Base-by-base conservation (phyloP, 1,140 invertebrate species). In the Cardiocondyla obscurior region DNA sequence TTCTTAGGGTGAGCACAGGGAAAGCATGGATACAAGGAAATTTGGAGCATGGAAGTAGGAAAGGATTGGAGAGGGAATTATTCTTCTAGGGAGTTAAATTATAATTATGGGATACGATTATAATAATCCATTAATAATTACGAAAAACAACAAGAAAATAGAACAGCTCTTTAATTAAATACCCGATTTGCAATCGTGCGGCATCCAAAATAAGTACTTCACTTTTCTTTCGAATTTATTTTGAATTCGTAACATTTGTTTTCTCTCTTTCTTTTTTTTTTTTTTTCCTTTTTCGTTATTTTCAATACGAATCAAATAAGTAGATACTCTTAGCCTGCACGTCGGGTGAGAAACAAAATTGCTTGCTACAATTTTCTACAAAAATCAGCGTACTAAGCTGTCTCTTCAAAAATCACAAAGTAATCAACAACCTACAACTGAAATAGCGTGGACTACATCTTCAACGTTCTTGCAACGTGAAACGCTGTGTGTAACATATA, bases 121-220 rank as follows among this genome's bases (percentile, higher is more conserved):
- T 90, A 85, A 91, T 92, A 94, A 92, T 93, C 89, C 90, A 92
- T 93, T 93, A 92, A 91, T 93, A 91, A 92, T 92, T 90, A 93
- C 89, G 87, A 90, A 93, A 93, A 93, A 92, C 91, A 92, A 93
- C 90, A 92, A 93, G 87, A 92, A 93, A 93, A 93, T 90, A 91
- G 86, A 93, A 91, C 89, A 93, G 88, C 89, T 90, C 82, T 89
- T 90, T 67, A 60, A 85, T 83, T 57, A 58, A 77, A 84, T 87
- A 55, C 83, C 53, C 74, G 57, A 88, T 86, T 87, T 82, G 60
- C 70, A 77, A 53, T 81, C 84, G 65, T 88, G 82, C 85, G 70
- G 85, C 73, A 74, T 81, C 82, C 58, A 57, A 46, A 65, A 74
- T 88, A 88, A 88, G 86, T 88, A 88, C 85, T 84, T 69, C 51